These are phyloP conservation scores for Dorcus hopei DNA, from an alignment of 2,888 invertebrate genomes.

Conservation along the genomic window DNA sequence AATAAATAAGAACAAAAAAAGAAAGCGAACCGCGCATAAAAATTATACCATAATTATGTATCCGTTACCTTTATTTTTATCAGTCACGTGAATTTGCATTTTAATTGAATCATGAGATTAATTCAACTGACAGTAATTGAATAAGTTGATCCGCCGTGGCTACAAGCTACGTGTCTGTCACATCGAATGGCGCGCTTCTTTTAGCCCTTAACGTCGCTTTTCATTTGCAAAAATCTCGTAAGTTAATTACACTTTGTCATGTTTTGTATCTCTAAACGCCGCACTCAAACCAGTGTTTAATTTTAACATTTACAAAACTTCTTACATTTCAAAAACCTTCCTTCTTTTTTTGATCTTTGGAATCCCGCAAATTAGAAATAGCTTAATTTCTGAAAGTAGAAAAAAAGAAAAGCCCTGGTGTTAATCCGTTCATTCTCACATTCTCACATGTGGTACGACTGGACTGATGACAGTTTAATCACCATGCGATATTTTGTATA, in stretches of 20 bases:
- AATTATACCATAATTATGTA: slow-evolving; percentile 1
- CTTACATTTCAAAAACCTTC: no score
- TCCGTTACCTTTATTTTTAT: slow-evolving; percentile 10
- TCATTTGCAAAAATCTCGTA: no score
- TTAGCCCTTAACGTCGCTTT: not conserved
- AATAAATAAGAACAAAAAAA: no score
- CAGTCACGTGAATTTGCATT: slow-evolving; percentile 18
- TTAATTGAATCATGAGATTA: slow-evolving; percentile 21
- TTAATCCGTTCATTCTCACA: slow-evolving; percentile 15
- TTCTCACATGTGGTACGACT: slow-evolving; percentile 18
- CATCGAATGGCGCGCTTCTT: not conserved
- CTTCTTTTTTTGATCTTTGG: no score
- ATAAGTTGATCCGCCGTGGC: slow-evolving; percentile 19
- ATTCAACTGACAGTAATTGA: slow-evolving; percentile 19
- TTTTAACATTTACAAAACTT: no score
- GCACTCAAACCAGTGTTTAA: no score
- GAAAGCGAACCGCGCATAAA: not conserved
- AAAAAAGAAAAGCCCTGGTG: slow-evolving; percentile 7
- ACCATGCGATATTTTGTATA: slow-evolving; percentile 30
- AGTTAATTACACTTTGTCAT: no score
- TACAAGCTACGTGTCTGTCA: slow-evolving; percentile 3
- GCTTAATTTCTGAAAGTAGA: no score
- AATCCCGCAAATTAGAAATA: no score
- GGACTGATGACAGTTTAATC: slow-evolving; percentile 31
- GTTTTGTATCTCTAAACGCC: no score